These are phyloP conservation scores for Orchesella flavescens DNA, from an alignment of 2,888 invertebrate genomes.

Conservation along the genomic window DNA sequence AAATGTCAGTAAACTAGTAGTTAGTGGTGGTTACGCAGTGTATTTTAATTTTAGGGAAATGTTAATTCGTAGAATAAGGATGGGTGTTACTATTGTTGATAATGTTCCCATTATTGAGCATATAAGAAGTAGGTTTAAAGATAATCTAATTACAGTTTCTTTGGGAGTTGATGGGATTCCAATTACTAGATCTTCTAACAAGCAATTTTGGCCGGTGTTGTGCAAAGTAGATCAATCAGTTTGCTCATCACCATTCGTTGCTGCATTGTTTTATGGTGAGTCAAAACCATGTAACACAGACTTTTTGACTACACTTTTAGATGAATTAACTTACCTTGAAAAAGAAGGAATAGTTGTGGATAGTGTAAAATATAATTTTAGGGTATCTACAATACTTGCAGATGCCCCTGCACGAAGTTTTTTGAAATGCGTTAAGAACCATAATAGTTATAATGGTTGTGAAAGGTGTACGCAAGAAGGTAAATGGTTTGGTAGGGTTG, in stretches of 20 bases:
- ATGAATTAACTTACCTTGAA: not conserved
- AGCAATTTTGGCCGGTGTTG: slow-evolving; percentile 53
- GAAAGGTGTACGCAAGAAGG: slow-evolving; percentile 31
- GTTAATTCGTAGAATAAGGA: not conserved
- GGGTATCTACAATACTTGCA: slow-evolving; percentile 22
- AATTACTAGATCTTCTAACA: slow-evolving; percentile 20
- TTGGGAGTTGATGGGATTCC: slow-evolving; percentile 50
- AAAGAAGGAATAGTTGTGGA: not conserved
- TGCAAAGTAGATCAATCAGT: slow-evolving; percentile 22
- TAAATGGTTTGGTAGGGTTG: slow-evolving; percentile 29
- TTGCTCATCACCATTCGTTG: slow-evolving; percentile 3
- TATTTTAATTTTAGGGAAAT: not conserved
- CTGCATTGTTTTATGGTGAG: slow-evolving; percentile 23
- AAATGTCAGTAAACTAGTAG: too few relatives aligned
- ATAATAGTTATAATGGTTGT: slow-evolving; percentile 39
- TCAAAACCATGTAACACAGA: slow-evolving; percentile 14
- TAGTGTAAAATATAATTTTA: not conserved
- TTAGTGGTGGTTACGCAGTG: slow-evolving; percentile 17
- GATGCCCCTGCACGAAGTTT: slow-evolving; percentile 46
- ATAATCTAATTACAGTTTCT: not conserved
- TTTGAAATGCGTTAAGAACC: slow-evolving; percentile 25
- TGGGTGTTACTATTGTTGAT: not conserved
- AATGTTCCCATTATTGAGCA: not conserved
- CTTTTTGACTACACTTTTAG: slow-evolving; percentile 8
- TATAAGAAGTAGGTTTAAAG: too few relatives aligned